These are phyloP conservation scores for Adelosebastes latens DNA, from an alignment of 2,797 vertebrate species.

Conservation along the genomic window DNA sequence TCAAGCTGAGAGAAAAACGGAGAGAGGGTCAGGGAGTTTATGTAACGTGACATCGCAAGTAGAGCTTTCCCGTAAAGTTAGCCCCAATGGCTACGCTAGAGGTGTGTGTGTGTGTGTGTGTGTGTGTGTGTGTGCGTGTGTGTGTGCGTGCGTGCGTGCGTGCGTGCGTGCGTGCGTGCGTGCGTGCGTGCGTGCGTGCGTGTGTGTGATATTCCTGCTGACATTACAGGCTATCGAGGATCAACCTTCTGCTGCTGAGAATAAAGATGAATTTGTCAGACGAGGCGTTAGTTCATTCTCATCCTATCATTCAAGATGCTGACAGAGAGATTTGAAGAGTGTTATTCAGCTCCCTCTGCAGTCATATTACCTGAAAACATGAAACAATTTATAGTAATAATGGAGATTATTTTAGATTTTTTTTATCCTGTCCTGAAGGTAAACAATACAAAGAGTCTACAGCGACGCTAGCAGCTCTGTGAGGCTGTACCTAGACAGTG, in stretches of 20 bases:
- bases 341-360: not conserved
- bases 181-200: not conserved
- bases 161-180: not conserved
- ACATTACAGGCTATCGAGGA: slow-evolving; percentile 16
- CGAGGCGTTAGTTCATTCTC: slow-evolving; percentile 1
- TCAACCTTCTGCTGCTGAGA: not conserved
- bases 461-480: not conserved
- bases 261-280: slow-evolving; percentile 2
- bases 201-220: not conserved
- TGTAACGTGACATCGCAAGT: slow-evolving; percentile 51
- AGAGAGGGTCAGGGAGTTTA: slow-evolving; percentile 26
- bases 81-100: slow-evolving; percentile 6
- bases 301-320: slow-evolving; percentile 3
- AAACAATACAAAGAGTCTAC: not conserved
- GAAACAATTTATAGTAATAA: not conserved
- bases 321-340: slow-evolving; percentile 1
- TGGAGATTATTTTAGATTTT: not conserved
- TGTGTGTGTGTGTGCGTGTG: not conserved
- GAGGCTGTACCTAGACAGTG: too few species aligned
- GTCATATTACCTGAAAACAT: not conserved
- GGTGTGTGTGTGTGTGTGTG: slow-evolving; percentile 3
- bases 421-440: not conserved
- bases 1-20: slow-evolving; percentile 41
- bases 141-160: not conserved
- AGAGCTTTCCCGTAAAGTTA: slow-evolving; percentile 32